Conservation (phyloP, 2,797 vertebrate species). For the Oreonectes daqikongensis region DNA sequence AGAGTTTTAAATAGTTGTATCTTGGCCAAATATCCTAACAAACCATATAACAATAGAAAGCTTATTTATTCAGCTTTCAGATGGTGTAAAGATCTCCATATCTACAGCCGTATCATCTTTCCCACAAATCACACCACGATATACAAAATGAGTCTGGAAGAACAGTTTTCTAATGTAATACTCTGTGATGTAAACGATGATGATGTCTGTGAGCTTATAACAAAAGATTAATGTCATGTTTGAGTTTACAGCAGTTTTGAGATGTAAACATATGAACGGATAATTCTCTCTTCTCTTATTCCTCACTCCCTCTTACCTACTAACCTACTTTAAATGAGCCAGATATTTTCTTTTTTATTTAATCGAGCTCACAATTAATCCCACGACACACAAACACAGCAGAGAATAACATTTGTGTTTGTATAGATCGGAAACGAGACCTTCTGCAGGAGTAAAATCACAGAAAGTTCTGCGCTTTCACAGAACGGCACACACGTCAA, state of each 20-base stretch:
- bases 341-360: too few species aligned
- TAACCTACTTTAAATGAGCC: not conserved
- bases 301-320: not conserved
- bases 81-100: too few species aligned
- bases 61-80: too few species aligned
- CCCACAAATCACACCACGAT: not conserved
- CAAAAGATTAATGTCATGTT: not conserved
- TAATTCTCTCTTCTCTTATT: not conserved
- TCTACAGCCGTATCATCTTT: not conserved
- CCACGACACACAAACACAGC: not conserved
- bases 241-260: not conserved
- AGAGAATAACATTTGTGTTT: not conserved
- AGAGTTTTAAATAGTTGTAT: too few species aligned
- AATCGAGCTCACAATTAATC: not conserved
- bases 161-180: too few species aligned
- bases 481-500: not conserved
- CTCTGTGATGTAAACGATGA: too few species aligned
- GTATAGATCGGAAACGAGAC: not conserved
- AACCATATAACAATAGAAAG: too few species aligned
- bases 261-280: not conserved
- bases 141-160: too few species aligned
- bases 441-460: not conserved
- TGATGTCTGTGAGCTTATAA: not conserved
- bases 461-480: not conserved
- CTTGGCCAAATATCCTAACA: too few species aligned